Percentiles rank a stretch among this genome's conserved stretches.
Evolutionary conservation across 2,888 invertebrate genomes (phyloP).

Genomic region (Ennomos fuscantarius): DNA sequence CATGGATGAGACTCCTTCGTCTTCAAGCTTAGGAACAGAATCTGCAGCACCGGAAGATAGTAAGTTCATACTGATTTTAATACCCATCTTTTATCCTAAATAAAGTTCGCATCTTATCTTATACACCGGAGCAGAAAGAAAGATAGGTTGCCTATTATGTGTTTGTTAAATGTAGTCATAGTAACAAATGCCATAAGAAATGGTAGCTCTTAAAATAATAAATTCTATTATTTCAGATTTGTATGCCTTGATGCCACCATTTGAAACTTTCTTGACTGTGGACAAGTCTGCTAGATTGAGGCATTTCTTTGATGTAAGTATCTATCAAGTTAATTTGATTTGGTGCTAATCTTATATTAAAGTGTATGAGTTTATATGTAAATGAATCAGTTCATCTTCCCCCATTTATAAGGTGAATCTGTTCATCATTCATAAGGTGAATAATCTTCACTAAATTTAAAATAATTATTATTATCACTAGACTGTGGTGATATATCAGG

Average conservation of each 20-base stretch:
- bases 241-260: conserved; percentile 93
- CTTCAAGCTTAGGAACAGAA: conserved; percentile 82
- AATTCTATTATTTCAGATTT: conserved; percentile 84
- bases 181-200: too few species aligned
- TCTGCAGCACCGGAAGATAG: conserved; percentile 82
- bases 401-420: too few species aligned
- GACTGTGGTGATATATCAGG: too few species aligned
- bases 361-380: neutral
- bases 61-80: conserved; percentile 51
- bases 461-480: too few species aligned
- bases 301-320: conserved; percentile 92
- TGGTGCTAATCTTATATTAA: neutral
- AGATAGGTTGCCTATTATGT: neutral
- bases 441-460: too few species aligned
- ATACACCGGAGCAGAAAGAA: too few species aligned
- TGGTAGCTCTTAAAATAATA: neutral
- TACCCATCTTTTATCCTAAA: too few species aligned
- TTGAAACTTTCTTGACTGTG: conserved; percentile 93
- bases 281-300: conserved; percentile 91
- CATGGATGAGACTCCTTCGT: conserved; percentile 76
- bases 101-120: too few species aligned
- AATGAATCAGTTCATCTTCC: neutral
- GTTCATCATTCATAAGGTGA: neutral
- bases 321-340: conserved; percentile 5
- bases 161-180: too few species aligned